Evolutionary conservation across 2,113 vertebrate species (phyloP).

Genomic region (Hippocampus guttulatus): DNA sequence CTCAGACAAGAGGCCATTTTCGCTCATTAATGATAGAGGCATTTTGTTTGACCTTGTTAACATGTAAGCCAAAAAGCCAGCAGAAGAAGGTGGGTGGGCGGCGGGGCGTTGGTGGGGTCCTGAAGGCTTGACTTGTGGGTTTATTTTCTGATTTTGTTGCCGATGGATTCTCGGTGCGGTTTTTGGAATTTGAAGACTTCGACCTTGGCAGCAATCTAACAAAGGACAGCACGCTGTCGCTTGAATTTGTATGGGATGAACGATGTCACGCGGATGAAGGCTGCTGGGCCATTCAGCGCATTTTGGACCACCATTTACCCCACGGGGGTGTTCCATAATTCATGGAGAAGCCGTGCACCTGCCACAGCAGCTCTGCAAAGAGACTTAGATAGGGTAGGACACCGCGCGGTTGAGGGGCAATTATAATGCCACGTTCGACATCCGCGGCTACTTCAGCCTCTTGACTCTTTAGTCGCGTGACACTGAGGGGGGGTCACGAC

Average conservation of each 20-base stretch:
- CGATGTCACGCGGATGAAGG: constrained; percentile 38
- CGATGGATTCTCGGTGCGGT: neutral
- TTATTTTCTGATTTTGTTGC: neutral
- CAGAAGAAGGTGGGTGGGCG: too few relatives aligned
- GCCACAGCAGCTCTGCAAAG: constrained; percentile 37
- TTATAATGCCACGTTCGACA: constrained; percentile 31
- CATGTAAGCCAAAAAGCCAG: neutral
- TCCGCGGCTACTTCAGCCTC: neutral
- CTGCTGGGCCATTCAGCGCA: constrained; percentile 30
- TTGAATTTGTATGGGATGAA: constrained; percentile 42
- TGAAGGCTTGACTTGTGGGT: neutral
- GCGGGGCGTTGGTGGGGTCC: neutral
- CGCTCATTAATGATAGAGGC: neutral
- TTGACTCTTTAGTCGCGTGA: neutral
- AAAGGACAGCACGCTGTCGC: constrained; percentile 31
- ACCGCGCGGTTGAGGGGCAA: constrained; percentile 31
- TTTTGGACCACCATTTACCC: constrained; percentile 41
- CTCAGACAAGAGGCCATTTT: neutral
- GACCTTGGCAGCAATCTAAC: constrained; percentile 9
- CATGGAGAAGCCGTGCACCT: constrained; percentile 56
- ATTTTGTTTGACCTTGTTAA: neutral
- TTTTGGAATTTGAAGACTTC: neutral
- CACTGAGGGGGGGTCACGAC: neutral
- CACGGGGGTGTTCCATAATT: constrained; percentile 61
- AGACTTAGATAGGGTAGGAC: constrained; percentile 26